Percentiles rank a stretch among this genome's conserved stretches.
Conservation (phyloP, 2,888 invertebrate species). For the Watsonalla binaria region DNA sequence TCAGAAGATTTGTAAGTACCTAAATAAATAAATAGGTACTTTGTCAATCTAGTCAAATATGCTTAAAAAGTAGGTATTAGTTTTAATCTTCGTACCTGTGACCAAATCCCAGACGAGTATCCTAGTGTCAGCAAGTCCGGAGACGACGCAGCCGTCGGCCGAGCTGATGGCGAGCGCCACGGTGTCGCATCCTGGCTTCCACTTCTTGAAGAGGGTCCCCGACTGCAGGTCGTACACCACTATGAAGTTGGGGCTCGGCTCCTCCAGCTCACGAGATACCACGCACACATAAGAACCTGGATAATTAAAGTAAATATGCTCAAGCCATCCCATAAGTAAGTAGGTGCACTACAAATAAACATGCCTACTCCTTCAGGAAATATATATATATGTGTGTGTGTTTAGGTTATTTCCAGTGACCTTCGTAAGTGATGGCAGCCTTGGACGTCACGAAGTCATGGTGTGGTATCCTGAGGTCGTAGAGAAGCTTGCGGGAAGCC, state of each 20-base stretch:
- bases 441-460: conserved; percentile 92
- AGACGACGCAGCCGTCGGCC: conserved; percentile 89
- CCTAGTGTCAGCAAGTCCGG: conserved; percentile 88
- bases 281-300: conserved; percentile 85
- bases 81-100: conserved; percentile 75
- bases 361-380: too few species aligned
- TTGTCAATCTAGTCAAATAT: too few species aligned
- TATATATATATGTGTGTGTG: too few species aligned
- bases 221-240: conserved; percentile 94
- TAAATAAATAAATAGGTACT: too few species aligned
- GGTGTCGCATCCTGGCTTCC: conserved; percentile 91
- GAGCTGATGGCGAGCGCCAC: conserved; percentile 92
- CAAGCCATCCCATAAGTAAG: too few species aligned
- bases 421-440: conserved; percentile 92
- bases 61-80: background rate
- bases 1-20: too few species aligned
- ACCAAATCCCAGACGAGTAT: conserved; percentile 92
- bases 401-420: conserved; percentile 40
- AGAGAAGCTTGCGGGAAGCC: conserved; percentile 88
- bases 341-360: too few species aligned
- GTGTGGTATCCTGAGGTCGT: conserved; percentile 92
- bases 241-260: conserved; percentile 91
- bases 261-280: conserved; percentile 76
- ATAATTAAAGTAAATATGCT: conserved; percentile 2
- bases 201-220: conserved; percentile 93